Evolutionary conservation across 2,797 vertebrate species (phyloP).

Genomic region (Notamacropus eugenii): DNA sequence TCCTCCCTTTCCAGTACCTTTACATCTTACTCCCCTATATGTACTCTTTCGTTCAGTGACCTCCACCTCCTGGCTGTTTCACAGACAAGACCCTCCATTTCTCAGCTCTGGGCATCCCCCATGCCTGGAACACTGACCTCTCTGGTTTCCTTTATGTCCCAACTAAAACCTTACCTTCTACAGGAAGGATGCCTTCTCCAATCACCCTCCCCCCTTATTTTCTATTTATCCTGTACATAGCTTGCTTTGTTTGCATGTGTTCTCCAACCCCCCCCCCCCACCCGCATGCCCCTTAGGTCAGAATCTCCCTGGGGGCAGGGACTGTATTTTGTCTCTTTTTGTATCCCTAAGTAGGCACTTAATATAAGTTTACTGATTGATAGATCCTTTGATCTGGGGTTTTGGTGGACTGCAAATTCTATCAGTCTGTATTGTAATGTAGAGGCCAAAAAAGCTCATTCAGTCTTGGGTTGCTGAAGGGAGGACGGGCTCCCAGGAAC

Average conservation of each 20-base stretch:
- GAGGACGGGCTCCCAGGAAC: background rate
- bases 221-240: background rate
- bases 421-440: background rate
- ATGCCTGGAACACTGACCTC: background rate
- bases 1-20: too few species aligned
- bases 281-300: background rate
- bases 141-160: background rate
- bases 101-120: background rate
- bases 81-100: background rate
- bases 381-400: background rate
- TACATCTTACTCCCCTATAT: background rate
- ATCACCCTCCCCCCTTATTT: background rate
- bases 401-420: background rate
- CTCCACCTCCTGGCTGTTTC: background rate
- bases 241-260: background rate
- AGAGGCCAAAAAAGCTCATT: background rate
- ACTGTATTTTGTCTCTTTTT: background rate
- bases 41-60: background rate
- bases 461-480: background rate
- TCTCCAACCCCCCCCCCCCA: too few species aligned
- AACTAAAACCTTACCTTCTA: background rate
- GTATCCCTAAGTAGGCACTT: background rate
- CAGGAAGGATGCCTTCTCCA: background rate
- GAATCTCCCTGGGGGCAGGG: background rate
- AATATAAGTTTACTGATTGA: background rate